Percentiles rank a stretch among this genome's conserved stretches.
phyloP scores from a whole-genome alignment of 2,888 invertebrate genomes.

The Hypercompe scribonia region DNA sequence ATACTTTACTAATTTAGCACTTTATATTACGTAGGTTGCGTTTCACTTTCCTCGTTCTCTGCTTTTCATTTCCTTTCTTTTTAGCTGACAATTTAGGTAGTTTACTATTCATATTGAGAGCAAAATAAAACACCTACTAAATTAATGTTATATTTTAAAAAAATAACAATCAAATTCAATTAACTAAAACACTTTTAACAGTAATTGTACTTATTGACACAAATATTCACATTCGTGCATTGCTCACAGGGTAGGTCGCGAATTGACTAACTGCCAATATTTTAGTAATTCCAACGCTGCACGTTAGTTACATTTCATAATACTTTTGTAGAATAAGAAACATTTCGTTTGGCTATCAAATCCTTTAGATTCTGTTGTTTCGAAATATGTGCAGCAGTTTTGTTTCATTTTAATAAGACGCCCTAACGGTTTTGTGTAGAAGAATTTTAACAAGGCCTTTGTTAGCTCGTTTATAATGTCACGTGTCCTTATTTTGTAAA shows the following conservation, averaged over 20 bases:
- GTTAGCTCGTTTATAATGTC: conserved; percentile 65
- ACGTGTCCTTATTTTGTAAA: conserved; percentile 48
- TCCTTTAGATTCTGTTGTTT: conserved; percentile 32
- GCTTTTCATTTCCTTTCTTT: no score
- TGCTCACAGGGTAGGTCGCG: conserved; percentile 22
- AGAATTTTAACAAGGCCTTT: conserved; percentile 84
- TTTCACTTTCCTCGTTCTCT: no score
- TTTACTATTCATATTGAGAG: no score
- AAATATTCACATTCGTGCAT: conserved; percentile 32
- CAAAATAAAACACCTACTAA: no score
- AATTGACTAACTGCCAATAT: conserved; percentile 33
- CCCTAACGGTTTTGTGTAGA: conserved; percentile 63
- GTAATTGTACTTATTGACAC: conserved; percentile 35
- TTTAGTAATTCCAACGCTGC: conserved; percentile 25
- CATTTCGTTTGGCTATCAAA: conserved; percentile 35
- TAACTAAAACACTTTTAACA: conserved; percentile 20
- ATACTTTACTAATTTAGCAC: no score
- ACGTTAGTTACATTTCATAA: conserved; percentile 27
- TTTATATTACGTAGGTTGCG: no score
- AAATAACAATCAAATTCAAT: background rate
- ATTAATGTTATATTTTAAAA: no score
- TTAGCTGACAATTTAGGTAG: no score
- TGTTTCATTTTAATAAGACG: conserved; percentile 73
- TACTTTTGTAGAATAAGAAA: conserved; percentile 19
- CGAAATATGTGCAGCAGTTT: conserved; percentile 54